These are phyloP conservation scores for Oreortyx pictus DNA, from an alignment of 2,797 vertebrate genomes.

Conservation along the genomic window DNA sequence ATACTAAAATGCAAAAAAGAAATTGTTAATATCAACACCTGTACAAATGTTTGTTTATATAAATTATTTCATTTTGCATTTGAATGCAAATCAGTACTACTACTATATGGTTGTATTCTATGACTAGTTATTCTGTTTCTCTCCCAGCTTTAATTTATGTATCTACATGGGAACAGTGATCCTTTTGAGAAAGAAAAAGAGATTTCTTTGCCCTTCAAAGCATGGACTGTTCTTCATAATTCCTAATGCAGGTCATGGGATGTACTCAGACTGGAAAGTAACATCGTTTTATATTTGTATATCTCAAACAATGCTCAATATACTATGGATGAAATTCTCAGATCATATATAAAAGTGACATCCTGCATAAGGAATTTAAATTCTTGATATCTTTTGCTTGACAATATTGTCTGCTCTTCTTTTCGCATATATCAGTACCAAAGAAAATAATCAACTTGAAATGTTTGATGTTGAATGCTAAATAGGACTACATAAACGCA, in stretches of 20 bases:
- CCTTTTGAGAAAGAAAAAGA: neutral
- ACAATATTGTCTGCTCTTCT: neutral
- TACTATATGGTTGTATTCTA: constrained; percentile 32
- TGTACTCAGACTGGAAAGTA: constrained; percentile 7
- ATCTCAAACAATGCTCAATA: neutral
- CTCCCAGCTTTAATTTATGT: neutral
- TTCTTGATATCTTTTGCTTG: neutral
- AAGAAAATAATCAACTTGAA: constrained; percentile 34
- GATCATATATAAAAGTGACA: neutral
- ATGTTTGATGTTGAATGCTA: neutral
- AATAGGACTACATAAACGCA: neutral
- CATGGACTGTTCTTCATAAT: constrained; percentile 17
- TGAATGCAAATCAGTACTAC: neutral
- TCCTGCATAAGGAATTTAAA: neutral
- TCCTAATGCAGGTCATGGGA: neutral
- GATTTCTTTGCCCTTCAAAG: neutral
- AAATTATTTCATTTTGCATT: constrained; percentile 13
- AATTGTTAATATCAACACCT: neutral
- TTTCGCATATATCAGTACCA: constrained; percentile 36
- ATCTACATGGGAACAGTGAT: neutral
- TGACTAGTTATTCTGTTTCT: constrained; percentile 3
- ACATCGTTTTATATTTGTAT: neutral
- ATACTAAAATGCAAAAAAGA: neutral
- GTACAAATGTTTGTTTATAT: constrained; percentile 12
- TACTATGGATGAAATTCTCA: neutral